Base-by-base conservation (phyloP, 1,140 invertebrate species). In the Lordiphosa mommai region DNA sequence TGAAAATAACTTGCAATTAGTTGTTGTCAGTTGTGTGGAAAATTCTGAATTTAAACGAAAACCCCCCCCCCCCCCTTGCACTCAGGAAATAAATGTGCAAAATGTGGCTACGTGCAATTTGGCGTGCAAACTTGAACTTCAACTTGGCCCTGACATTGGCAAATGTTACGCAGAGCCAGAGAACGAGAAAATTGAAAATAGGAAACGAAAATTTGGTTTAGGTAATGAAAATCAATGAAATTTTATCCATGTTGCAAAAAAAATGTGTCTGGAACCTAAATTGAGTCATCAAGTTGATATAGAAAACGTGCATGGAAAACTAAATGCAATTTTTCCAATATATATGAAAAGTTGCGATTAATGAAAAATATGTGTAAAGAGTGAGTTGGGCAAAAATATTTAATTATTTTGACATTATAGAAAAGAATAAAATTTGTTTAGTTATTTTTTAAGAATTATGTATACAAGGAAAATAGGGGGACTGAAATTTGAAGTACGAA, bases 1-100 rank as follows among this genome's bases (percentile, higher is more conserved):
- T 47, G 65, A 59, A 56, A 77, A 61, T 77, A 79, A 73, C 60
- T 74, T 79, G 74, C 70, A 79, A 79, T 79, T 79, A 79, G 74
- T 79, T 80, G 43, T 46, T 79, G 74, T 79, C 74, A 74, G 51
- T 37, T 44, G 61, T 49, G 47, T 32, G 57, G 51, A 52, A 47
- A 55, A 49, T 41, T 60, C 50, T 44, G 37, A 56, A 53, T 80
- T 61, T 49, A 65, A 55, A 16, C 38, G 56, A 30, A 59, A 64
- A 48, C 23, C 23, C 6, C 7, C 7, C 23, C 23, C 23, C 6
- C 7, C 7, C 23, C 23, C 23, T 27, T 27, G 23, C 23, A 27
- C 23, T 27, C 23, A 13, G 37, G 52, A 37, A 44, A 46, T 17
- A 41, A 6, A 41, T 41, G 51, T 43, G 12, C 27, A 9, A 20